These are phyloP conservation scores for Chrysodeixis includens DNA, from an alignment of 2,888 invertebrate species.

Conservation along the genomic window DNA sequence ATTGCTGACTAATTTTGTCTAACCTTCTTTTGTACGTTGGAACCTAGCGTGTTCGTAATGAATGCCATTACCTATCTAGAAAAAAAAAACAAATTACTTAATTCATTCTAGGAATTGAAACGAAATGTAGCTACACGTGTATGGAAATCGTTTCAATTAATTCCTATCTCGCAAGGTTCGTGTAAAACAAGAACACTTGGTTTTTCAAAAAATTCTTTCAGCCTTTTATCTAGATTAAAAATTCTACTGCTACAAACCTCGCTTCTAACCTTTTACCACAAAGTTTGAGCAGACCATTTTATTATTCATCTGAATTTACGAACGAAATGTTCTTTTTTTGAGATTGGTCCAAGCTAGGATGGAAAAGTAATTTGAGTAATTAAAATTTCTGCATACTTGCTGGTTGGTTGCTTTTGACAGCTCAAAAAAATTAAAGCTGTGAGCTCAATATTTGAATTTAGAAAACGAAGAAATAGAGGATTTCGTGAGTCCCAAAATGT, in stretches of 20 bases:
- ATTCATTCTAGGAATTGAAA: conserved; percentile 4
- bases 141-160: conserved; percentile 55
- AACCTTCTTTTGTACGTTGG: fast-evolving
- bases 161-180: conserved; percentile 32
- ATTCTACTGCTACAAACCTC: conserved; percentile 41
- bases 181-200: conserved; percentile 35
- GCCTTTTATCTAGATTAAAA: conserved; percentile 66
- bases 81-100: background rate
- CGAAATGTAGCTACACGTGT: background rate
- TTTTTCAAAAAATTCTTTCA: conserved; percentile 43
- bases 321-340: conserved; percentile 34
- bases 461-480: conserved; percentile 17
- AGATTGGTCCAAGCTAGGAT: conserved; percentile 12
- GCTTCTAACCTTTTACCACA: conserved; percentile 33
- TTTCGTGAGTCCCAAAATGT: background rate
- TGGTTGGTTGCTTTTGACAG: conserved; percentile 4
- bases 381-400: conserved; percentile 7
- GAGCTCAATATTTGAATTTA: background rate
- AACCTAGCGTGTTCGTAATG: background rate
- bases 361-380: conserved; percentile 20
- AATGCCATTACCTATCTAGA: background rate
- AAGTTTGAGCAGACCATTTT: conserved; percentile 40
- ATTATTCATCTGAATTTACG: conserved; percentile 39
- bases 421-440: background rate
- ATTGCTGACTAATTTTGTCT: background rate